A percentile compares a stretch with the other conserved stretches of the same genome.
Evolutionary conservation across 2,113 vertebrate species (phyloP).

Genomic region (Corydoras maculifer): DNA sequence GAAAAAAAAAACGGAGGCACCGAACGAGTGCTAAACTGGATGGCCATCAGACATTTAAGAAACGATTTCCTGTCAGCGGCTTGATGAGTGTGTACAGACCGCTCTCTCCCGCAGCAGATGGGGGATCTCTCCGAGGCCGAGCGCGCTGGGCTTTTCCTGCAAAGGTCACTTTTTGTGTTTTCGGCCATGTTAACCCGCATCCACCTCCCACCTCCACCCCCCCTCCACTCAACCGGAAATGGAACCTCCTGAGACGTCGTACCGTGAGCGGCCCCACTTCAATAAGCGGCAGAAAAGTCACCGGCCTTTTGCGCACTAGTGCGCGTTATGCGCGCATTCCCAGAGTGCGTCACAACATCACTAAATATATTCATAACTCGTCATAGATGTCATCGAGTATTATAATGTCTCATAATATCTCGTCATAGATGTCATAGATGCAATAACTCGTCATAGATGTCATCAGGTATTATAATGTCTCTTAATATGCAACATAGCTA

Average conservation of each 20-base stretch:
- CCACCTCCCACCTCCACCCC: constrained; percentile 5
- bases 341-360: no score
- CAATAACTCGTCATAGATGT: no score
- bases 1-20: constrained; percentile 6
- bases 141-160: constrained; percentile 29
- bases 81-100: constrained; percentile 32
- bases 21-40: constrained; percentile 30
- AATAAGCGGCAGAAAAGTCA: constrained; percentile 25
- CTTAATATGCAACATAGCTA: no score
- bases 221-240: constrained; percentile 20
- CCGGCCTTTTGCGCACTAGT: background rate
- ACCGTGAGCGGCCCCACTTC: constrained; percentile 17
- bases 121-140: constrained; percentile 22
- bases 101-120: constrained; percentile 32
- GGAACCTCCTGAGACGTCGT: constrained; percentile 18
- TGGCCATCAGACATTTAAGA: constrained; percentile 40
- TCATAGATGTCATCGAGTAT: no score
- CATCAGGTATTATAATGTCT: no score
- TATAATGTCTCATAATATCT: no score
- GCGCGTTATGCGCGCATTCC: no score
- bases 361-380: no score
- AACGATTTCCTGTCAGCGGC: constrained; percentile 48
- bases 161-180: constrained; percentile 42
- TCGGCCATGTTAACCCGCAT: constrained; percentile 17
- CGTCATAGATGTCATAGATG: no score